phyloP scores from a whole-genome alignment of 2,797 vertebrate genomes.

The Mormyrops attenuatus region DNA sequence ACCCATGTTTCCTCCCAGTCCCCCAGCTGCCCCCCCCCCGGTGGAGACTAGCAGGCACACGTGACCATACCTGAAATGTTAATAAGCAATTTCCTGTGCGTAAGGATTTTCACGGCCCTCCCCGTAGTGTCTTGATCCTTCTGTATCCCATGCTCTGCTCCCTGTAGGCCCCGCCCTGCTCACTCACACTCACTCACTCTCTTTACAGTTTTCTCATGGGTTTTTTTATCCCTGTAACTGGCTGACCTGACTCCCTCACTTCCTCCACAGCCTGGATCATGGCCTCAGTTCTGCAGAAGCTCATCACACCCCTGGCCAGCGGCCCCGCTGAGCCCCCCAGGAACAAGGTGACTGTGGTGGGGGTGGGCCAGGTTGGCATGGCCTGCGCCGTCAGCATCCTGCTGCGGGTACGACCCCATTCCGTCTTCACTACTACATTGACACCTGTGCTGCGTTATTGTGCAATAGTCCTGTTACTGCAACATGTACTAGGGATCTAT shows the following conservation, averaged over 20 bases:
- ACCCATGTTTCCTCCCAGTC: not conserved
- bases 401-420: conserved; percentile 66
- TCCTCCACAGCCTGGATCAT: conserved; percentile 54
- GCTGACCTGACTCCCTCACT: not conserved
- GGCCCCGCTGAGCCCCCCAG: conserved; percentile 52
- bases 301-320: conserved; percentile 65
- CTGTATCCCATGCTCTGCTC: not conserved
- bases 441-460: not conserved
- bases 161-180: too few relatives aligned
- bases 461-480: too few relatives aligned
- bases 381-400: conserved; percentile 88
- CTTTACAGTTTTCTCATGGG: not conserved
- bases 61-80: not conserved
- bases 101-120: not conserved
- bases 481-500: not conserved
- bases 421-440: not conserved
- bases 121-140: not conserved
- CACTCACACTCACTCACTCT: not conserved
- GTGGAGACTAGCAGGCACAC: not conserved
- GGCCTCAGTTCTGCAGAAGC: conserved; percentile 81
- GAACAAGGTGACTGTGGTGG: conserved; percentile 89
- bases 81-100: not conserved
- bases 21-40: too few relatives aligned
- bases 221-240: not conserved
- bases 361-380: conserved; percentile 93